Evolutionary conservation across 2,888 invertebrate species (phyloP).

Genomic region (Meandrusa payeni): DNA sequence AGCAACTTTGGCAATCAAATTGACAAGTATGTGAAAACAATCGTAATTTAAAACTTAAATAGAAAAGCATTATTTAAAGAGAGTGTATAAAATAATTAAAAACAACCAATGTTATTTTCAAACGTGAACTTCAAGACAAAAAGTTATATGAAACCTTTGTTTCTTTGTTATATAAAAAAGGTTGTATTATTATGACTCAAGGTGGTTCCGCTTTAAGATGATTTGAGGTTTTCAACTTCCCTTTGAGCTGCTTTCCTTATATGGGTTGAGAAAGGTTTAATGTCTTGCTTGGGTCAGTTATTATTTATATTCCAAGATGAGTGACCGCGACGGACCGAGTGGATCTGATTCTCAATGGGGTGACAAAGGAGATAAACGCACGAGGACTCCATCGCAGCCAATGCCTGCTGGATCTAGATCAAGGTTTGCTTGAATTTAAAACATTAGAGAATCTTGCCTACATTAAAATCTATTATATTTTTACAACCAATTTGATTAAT

Average conservation of each 20-base stretch:
- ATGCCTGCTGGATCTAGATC: constrained; percentile 62
- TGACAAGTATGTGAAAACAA: constrained; percentile 68
- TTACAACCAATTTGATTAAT: too few species aligned
- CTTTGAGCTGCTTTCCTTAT: constrained; percentile 53
- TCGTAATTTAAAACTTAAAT: constrained; percentile 36
- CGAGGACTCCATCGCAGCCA: constrained; percentile 51
- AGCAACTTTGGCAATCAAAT: constrained; percentile 57
- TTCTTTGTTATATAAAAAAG: constrained; percentile 49
- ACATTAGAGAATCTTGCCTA: too few species aligned
- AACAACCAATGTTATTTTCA: constrained; percentile 18
- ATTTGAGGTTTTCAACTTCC: constrained; percentile 53
- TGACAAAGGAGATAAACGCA: constrained; percentile 44
- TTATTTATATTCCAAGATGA: constrained; percentile 47
- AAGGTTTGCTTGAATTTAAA: constrained; percentile 24
- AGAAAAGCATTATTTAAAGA: constrained; percentile 30
- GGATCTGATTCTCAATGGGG: constrained; percentile 49
- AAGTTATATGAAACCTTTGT: constrained; percentile 25
- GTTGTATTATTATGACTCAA: constrained; percentile 64
- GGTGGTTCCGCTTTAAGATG: constrained; percentile 45
- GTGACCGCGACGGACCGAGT: constrained; percentile 60
- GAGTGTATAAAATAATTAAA: constrained; percentile 1
- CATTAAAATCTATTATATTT: too few species aligned
- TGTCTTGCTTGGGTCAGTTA: constrained; percentile 42
- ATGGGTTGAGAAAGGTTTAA: constrained; percentile 51
- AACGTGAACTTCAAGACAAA: constrained; percentile 11